Conservation (phyloP, 2,113 vertebrate genomes). For the Trematomus loennbergii region DNA sequence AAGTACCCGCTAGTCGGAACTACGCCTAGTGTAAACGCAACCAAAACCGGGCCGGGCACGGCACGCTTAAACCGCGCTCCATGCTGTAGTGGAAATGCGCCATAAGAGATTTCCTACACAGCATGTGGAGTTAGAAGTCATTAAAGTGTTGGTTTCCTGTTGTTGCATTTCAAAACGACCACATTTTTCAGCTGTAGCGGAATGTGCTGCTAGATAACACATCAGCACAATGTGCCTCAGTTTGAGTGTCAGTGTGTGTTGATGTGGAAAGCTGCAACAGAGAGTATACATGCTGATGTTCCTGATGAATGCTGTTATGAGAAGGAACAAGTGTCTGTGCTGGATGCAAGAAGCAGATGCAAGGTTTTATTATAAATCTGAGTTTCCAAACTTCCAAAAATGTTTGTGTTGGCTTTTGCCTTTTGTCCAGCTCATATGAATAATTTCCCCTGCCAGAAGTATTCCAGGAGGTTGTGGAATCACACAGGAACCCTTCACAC, state of each 20-base stretch:
- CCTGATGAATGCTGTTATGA: constrained; percentile 16
- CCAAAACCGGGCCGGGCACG: too few relatives aligned
- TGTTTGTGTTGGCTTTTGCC: constrained; percentile 31
- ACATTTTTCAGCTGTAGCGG: constrained; percentile 9
- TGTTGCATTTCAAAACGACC: constrained; percentile 20
- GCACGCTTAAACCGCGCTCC: too few relatives aligned
- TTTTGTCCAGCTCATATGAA: not conserved
- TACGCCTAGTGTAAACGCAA: too few relatives aligned
- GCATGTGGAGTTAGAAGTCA: constrained; percentile 1
- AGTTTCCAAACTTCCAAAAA: not conserved
- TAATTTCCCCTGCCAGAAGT: not conserved
- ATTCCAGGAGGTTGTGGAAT: constrained; percentile 33
- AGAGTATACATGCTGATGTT: constrained; percentile 23
- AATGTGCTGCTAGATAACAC: constrained; percentile 35
- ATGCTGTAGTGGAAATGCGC: constrained; percentile 2
- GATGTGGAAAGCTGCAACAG: constrained; percentile 1
- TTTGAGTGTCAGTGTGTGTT: constrained; percentile 36
- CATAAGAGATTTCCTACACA: constrained; percentile 3
- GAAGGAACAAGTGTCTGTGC: not conserved
- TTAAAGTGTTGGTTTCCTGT: constrained; percentile 1
- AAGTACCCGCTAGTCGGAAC: too few relatives aligned
- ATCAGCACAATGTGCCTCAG: constrained; percentile 16
- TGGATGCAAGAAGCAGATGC: not conserved
- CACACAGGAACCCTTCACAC: not conserved
- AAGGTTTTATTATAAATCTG: not conserved